These are phyloP conservation scores for Gortyna flavago DNA, from an alignment of 2,888 invertebrate species.

Conservation along the genomic window DNA sequence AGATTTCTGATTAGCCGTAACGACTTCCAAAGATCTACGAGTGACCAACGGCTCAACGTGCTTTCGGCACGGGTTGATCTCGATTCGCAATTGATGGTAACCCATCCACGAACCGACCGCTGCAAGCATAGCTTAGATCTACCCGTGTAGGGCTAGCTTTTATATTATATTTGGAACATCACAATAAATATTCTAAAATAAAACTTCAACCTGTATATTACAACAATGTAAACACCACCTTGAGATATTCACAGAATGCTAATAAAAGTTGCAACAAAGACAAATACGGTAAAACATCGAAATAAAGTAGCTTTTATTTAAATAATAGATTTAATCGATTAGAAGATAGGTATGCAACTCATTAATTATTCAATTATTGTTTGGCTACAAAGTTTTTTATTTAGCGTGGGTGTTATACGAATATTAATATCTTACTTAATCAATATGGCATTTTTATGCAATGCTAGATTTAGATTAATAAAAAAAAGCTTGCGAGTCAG, in stretches of 20 bases:
- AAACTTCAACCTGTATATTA: neutral
- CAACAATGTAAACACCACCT: neutral
- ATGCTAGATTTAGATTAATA: neutral
- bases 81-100: too few relatives aligned
- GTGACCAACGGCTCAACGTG: too few relatives aligned
- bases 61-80: too few relatives aligned
- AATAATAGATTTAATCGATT: conserved; percentile 20
- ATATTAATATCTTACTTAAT: neutral
- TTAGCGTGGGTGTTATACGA: neutral
- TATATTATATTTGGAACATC: too few relatives aligned
- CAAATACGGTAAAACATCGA: conserved; percentile 13
- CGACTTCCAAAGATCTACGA: too few relatives aligned
- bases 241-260: conserved; percentile 22
- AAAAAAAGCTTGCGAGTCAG: neutral
- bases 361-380: conserved; percentile 15
- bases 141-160: neutral
- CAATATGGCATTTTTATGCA: conserved; percentile 11
- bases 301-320: conserved; percentile 32
- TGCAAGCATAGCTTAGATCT: too few relatives aligned
- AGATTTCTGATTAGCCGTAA: too few relatives aligned
- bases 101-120: too few relatives aligned
- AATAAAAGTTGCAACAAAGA: conserved; percentile 16
- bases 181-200: neutral
- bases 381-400: neutral
- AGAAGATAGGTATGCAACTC: conserved; percentile 3